A percentile compares a stretch with the other conserved stretches of the same genome.
phyloP scores from a whole-genome alignment of 2,797 vertebrate species.

The Phalanger gymnotis region DNA sequence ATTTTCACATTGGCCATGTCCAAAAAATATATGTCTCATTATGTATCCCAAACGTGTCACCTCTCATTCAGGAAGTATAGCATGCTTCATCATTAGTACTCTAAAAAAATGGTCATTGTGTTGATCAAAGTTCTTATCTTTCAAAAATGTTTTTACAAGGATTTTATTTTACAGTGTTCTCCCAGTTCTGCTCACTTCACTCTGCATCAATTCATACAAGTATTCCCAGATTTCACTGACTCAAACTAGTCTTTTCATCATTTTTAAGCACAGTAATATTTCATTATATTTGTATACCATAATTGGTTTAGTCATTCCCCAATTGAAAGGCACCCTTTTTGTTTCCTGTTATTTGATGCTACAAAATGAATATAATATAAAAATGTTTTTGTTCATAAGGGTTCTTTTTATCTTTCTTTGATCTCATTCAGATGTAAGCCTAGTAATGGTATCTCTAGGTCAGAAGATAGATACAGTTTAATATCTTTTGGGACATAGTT shows the following conservation, averaged over 20 bases:
- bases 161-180: not conserved
- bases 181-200: not conserved
- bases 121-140: not conserved
- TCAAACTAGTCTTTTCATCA: not conserved
- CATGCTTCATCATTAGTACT: not conserved
- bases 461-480: no score
- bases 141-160: not conserved
- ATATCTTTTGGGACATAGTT: no score
- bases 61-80: not conserved
- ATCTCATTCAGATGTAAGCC: not conserved
- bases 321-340: not conserved
- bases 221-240: not conserved
- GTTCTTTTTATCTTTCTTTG: not conserved
- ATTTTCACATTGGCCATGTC: not conserved
- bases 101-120: not conserved
- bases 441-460: no score
- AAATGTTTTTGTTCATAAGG: not conserved
- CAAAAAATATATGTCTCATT: not conserved
- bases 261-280: not conserved
- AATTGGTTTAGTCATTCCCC: not conserved
- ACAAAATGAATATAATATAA: not conserved
- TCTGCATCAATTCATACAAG: not conserved
- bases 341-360: not conserved
- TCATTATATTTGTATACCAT: not conserved
- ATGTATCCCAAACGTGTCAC: not conserved